Percentiles rank a stretch among this genome's conserved stretches.
Conservation (phyloP, 1,140 invertebrate species). For the Bombus affinis region DNA sequence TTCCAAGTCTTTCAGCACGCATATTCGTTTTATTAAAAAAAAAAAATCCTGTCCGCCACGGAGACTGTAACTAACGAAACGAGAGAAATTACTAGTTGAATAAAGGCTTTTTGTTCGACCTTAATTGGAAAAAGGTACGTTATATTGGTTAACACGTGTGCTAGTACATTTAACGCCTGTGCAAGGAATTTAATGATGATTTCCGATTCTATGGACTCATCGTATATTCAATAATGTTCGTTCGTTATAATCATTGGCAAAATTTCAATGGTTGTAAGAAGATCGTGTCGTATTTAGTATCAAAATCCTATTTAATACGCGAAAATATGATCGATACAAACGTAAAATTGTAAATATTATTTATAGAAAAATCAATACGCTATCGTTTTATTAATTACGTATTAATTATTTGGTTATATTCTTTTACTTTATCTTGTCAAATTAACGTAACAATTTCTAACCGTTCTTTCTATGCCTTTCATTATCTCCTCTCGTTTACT, state of each 20-base stretch:
- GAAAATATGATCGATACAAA: neutral
- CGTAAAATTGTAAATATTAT: neutral
- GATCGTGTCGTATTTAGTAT: no score
- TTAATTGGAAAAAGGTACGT: neutral
- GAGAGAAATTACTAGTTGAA: neutral
- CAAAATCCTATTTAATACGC: neutral
- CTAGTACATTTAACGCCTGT: neutral
- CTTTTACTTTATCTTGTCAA: no score
- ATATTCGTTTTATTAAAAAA: no score
- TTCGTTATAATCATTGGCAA: no score
- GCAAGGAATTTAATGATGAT: neutral
- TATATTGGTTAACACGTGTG: neutral
- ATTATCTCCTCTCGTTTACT: no score
- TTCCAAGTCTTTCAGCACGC: no score
- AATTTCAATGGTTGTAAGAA: no score
- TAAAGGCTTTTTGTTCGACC: neutral
- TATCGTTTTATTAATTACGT: neutral
- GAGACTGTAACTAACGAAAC: neutral
- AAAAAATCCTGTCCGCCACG: neutral
- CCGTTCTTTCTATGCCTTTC: no score
- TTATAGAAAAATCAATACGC: neutral
- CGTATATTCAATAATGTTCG: neutral
- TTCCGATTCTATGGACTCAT: neutral
- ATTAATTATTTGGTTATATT: no score
- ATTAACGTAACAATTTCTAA: no score